Percentiles rank a stretch among this genome's conserved stretches.
Conservation (phyloP, 30 jellyfish, hydroid and myxozoan species). For the Sanderia malayensis region DNA sequence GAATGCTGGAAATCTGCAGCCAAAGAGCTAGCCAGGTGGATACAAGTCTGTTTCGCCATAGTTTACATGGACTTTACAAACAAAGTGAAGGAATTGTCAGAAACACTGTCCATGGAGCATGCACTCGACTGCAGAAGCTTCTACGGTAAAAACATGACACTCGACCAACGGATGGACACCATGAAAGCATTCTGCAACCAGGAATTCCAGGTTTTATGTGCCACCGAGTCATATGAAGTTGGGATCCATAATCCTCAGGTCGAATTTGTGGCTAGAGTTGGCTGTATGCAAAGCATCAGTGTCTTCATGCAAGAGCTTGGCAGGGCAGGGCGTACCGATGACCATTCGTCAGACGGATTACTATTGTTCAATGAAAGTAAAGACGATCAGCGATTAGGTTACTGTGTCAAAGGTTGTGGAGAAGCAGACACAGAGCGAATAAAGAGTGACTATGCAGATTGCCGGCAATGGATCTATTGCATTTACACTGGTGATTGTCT, state of each 20-base stretch:
- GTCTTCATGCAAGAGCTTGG: background rate
- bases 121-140: background rate
- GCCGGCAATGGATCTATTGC: constrained; percentile 1
- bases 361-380: background rate
- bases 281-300: background rate
- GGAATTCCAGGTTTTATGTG: background rate
- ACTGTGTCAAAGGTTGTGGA: background rate
- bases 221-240: background rate
- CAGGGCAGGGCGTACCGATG: background rate
- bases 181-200: too few relatives aligned
- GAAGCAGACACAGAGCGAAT: background rate
- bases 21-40: background rate
- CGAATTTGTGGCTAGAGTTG: background rate
- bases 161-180: too few relatives aligned
- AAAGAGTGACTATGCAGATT: background rate
- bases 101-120: background rate
- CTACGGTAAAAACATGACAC: background rate
- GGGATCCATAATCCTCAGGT: background rate
- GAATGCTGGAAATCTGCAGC: background rate
- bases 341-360: background rate
- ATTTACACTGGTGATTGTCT: background rate
- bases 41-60: background rate
- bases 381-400: background rate
- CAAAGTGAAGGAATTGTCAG: background rate
- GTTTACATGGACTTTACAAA: background rate